Percentiles rank a stretch among this genome's conserved stretches.
Evolutionary conservation across 2,113 vertebrate species (phyloP).

Genomic region (Macquaria ambigua): DNA sequence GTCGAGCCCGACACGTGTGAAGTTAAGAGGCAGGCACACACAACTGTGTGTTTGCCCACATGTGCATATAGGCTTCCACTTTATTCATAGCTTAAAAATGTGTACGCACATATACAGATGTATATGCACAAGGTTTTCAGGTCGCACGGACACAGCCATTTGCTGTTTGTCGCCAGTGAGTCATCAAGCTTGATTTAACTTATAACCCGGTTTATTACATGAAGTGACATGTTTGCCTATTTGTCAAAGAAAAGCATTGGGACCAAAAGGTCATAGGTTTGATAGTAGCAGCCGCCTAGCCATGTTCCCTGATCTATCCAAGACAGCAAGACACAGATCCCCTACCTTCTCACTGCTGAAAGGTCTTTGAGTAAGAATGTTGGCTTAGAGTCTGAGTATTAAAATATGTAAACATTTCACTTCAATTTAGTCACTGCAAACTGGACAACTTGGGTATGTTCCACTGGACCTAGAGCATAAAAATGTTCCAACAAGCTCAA

Average conservation of each 20-base stretch:
- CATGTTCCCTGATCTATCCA: neutral
- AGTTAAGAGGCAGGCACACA: neutral
- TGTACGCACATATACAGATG: neutral
- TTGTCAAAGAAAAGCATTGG: neutral
- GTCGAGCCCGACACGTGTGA: neutral
- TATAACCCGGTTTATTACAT: neutral
- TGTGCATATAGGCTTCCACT: neutral
- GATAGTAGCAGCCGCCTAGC: neutral
- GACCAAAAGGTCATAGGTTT: neutral
- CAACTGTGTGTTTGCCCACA: neutral
- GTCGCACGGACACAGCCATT: neutral
- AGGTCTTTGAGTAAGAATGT: neutral
- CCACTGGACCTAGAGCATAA: neutral
- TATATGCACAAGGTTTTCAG: neutral
- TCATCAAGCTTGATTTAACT: neutral
- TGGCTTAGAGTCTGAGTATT: neutral
- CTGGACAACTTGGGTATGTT: neutral
- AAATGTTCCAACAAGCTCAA: conserved; percentile 2
- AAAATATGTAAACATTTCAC: neutral
- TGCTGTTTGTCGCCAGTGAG: neutral
- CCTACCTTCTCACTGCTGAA: neutral
- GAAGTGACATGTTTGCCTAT: neutral
- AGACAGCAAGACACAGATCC: neutral
- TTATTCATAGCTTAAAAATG: neutral
- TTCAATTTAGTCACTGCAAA: neutral